Evolutionary conservation across 2,113 vertebrate species (phyloP).

Genomic region (Dicrurus megarhynchus): DNA sequence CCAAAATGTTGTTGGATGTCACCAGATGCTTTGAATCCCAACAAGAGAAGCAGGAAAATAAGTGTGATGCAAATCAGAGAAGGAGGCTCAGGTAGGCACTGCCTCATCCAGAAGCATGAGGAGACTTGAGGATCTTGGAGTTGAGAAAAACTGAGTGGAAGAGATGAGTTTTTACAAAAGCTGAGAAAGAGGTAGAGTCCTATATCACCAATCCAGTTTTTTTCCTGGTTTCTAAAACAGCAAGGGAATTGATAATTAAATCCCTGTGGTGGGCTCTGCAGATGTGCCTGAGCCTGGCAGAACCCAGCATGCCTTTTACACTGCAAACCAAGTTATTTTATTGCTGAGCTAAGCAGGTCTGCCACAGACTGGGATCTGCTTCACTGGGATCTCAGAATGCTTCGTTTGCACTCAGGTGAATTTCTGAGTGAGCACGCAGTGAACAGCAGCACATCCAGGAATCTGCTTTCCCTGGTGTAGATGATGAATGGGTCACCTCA

Average conservation of each 20-base stretch:
- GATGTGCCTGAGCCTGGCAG: not conserved
- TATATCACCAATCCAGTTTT: not conserved
- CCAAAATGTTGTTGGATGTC: not conserved
- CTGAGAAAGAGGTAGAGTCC: not conserved
- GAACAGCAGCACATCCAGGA: not conserved
- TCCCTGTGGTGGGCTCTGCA: not conserved
- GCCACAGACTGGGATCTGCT: not conserved
- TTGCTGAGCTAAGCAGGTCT: not conserved
- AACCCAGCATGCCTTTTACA: accelerated
- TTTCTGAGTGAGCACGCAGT: not conserved
- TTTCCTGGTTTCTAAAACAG: not conserved
- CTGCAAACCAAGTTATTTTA: not conserved
- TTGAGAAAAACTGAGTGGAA: not conserved
- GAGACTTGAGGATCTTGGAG: not conserved
- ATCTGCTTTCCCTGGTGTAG: not conserved
- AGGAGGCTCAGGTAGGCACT: not conserved
- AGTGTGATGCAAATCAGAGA: not conserved
- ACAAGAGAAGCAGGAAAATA: not conserved
- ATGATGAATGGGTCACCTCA: not conserved
- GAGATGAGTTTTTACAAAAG: not conserved
- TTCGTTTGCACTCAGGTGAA: accelerated
- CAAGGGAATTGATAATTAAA: not conserved
- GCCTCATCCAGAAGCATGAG: not conserved
- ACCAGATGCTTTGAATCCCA: not conserved
- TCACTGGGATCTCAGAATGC: not conserved